Percentiles rank a stretch among this genome's conserved stretches.
Conservation (phyloP, 2,888 invertebrate genomes). For the Tetragnatha montana region DNA sequence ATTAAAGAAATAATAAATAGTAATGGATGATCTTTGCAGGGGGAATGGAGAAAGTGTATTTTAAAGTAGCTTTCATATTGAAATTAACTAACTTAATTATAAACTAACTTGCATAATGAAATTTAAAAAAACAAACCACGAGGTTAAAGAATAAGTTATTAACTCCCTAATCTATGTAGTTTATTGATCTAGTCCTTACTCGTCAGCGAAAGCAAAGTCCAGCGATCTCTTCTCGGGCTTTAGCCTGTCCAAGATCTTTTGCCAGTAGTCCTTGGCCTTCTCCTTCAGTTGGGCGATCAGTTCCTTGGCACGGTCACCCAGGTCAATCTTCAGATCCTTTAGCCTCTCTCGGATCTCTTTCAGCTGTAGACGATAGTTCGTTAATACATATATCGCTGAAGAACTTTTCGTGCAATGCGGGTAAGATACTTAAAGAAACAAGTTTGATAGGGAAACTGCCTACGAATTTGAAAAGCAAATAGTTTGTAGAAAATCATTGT, state of each 20-base stretch:
- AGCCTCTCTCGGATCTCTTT: conserved; percentile 38
- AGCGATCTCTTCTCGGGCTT: conserved; percentile 2
- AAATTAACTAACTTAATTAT: no score
- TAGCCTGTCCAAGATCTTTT: conserved; percentile 35
- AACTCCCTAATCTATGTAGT: neutral
- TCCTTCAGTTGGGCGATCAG: conserved; percentile 42
- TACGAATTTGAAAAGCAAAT: neutral
- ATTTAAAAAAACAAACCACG: no score
- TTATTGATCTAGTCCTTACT: conserved; percentile 7
- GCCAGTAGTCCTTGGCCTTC: conserved; percentile 45
- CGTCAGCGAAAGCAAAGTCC: neutral
- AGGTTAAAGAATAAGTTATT: no score
- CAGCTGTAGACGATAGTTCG: neutral
- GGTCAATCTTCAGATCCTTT: conserved; percentile 24
- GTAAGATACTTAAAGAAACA: no score
- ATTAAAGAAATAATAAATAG: no score
- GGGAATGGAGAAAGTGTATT: no score
- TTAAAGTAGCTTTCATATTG: no score
- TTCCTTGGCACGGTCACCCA: conserved; percentile 49
- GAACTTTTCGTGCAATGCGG: no score
- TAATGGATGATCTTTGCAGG: no score
- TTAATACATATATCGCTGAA: no score
- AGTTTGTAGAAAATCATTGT: neutral
- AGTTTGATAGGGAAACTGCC: no score
- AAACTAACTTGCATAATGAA: no score